phyloP scores from a whole-genome alignment of 2,113 vertebrate species.

The Herpetotheres cachinnans region DNA sequence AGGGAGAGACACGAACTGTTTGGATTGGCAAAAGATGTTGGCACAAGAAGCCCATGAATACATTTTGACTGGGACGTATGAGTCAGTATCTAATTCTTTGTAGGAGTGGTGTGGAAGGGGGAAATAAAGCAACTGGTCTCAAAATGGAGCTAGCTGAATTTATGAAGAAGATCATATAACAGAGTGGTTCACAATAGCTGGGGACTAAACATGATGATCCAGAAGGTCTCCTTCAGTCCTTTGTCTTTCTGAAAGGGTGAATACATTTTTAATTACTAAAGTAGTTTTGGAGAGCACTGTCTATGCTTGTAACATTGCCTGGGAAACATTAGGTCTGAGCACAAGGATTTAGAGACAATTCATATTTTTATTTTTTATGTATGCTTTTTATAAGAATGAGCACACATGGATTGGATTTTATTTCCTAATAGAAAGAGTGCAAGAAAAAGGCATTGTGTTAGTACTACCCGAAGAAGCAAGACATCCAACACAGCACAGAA shows the following conservation, averaged over 20 bases:
- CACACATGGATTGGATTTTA: constrained; percentile 11
- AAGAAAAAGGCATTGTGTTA: not conserved
- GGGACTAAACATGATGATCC: not conserved
- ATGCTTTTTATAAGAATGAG: constrained; percentile 3
- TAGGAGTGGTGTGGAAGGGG: not conserved
- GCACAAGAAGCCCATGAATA: not conserved
- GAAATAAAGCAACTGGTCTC: not conserved
- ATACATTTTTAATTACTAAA: not conserved
- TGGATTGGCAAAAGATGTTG: constrained; percentile 1
- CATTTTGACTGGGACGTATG: not conserved
- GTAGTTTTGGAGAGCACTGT: not conserved
- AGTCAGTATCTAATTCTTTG: not conserved
- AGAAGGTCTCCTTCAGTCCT: not conserved
- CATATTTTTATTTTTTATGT: not conserved
- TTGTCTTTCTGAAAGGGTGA: not conserved
- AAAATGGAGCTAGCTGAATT: not conserved
- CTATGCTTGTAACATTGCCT: not conserved
- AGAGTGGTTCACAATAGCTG: not conserved
- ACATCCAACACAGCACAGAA: not conserved
- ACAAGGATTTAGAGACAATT: not conserved
- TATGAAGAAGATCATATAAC: not conserved
- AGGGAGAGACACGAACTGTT: not conserved
- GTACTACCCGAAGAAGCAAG: not conserved
- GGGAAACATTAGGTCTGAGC: not conserved
- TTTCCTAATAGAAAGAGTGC: not conserved